Conservation (phyloP, 1,140 invertebrate species). For the Drosophila persimilis region DNA sequence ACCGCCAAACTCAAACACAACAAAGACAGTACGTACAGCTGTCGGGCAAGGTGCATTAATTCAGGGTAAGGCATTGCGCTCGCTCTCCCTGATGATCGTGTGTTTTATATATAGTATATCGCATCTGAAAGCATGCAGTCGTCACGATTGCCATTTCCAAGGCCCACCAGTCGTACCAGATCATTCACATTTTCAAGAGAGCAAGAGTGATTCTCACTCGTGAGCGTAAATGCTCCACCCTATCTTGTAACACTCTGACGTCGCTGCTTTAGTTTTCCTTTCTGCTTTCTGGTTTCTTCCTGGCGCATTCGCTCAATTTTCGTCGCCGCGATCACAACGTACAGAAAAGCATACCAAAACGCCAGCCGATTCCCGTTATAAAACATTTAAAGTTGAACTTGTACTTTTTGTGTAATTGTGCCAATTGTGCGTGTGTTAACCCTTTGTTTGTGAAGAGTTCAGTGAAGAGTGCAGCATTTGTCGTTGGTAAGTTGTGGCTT, state of each 20-base stretch:
- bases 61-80: no score
- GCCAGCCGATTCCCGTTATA: not conserved
- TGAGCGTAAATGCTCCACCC: no score
- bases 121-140: no score
- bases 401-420: conserved; percentile 1
- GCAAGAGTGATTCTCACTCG: no score
- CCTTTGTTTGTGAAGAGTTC: not conserved
- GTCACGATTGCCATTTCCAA: no score
- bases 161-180: no score
- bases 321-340: conserved; percentile 48
- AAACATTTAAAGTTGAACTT: conserved; percentile 5
- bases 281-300: conserved; percentile 37
- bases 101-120: no score
- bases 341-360: not conserved
- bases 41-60: not conserved
- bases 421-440: conserved; percentile 6
- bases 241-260: not conserved
- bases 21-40: conserved; percentile 30
- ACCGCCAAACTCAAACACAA: conserved; percentile 47
- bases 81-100: no score
- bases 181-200: no score
- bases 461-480: not conserved
- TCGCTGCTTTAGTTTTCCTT: conserved; percentile 34
- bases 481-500: conserved; percentile 10
- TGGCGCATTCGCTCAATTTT: conserved; percentile 45